Evolutionary conservation across 2,113 vertebrate species (phyloP).

Genomic region (Corythaixoides concolor): DNA sequence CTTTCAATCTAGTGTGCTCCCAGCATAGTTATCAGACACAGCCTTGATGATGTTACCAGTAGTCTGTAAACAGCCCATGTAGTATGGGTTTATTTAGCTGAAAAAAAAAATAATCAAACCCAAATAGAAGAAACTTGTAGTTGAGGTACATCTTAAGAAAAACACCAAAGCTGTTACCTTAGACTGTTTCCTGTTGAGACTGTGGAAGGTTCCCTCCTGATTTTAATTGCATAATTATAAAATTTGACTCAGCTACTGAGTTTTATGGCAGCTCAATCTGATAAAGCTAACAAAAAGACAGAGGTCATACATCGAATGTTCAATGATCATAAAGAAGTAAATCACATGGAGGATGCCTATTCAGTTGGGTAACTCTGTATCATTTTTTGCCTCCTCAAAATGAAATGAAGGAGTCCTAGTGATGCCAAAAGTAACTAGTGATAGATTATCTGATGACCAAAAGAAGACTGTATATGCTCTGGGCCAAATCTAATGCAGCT

Average conservation of each 20-base stretch:
- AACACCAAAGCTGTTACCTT: neutral
- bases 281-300: neutral
- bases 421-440: neutral
- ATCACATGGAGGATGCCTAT: neutral
- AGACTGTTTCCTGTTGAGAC: neutral
- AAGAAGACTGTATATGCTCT: neutral
- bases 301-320: neutral
- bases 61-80: neutral
- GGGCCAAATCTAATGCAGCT: neutral
- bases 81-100: neutral
- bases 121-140: neutral
- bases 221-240: neutral
- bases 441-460: neutral
- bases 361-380: neutral
- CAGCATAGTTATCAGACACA: neutral
- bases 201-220: neutral
- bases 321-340: neutral
- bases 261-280: neutral
- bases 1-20: neutral
- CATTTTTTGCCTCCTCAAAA: neutral
- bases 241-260: neutral
- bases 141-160: neutral
- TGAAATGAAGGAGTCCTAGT: neutral
- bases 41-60: neutral
- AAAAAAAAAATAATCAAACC: neutral